phyloP scores from a whole-genome alignment of 2,797 vertebrate genomes.

The Molothrus ater region DNA sequence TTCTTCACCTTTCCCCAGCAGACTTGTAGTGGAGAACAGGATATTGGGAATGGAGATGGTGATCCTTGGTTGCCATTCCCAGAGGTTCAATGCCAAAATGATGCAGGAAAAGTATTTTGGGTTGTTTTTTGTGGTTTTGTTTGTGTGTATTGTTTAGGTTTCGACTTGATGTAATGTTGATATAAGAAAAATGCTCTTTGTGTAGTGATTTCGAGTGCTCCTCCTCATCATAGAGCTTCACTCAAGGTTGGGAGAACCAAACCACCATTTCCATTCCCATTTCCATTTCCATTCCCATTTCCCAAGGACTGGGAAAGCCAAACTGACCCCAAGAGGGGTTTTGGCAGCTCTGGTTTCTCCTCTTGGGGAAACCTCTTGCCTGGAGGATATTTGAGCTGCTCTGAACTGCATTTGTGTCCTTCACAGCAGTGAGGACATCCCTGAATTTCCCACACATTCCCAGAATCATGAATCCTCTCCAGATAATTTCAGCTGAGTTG shows the following conservation, averaged over 20 bases:
- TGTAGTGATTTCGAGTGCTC: background rate
- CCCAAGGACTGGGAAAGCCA: background rate
- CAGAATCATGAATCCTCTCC: background rate
- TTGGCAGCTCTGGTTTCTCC: background rate
- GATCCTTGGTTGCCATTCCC: background rate
- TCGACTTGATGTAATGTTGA: background rate
- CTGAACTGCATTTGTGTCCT: background rate
- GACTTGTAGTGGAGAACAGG: background rate
- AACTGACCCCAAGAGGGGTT: accelerated
- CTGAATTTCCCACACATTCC: background rate
- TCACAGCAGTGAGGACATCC: background rate
- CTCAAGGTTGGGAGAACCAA: background rate
- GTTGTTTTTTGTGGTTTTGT: background rate
- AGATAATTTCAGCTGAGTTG: background rate
- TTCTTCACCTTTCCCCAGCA: background rate
- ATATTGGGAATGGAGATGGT: background rate
- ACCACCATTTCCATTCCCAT: background rate
- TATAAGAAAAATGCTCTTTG: background rate
- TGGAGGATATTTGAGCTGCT: background rate
- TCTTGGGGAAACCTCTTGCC: background rate
- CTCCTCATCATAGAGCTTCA: background rate
- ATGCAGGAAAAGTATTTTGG: background rate
- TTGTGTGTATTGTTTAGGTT: background rate
- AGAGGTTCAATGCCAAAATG: background rate
- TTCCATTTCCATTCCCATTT: background rate